Conservation (phyloP, 1,140 invertebrate genomes). For the Bombus polaris region DNA sequence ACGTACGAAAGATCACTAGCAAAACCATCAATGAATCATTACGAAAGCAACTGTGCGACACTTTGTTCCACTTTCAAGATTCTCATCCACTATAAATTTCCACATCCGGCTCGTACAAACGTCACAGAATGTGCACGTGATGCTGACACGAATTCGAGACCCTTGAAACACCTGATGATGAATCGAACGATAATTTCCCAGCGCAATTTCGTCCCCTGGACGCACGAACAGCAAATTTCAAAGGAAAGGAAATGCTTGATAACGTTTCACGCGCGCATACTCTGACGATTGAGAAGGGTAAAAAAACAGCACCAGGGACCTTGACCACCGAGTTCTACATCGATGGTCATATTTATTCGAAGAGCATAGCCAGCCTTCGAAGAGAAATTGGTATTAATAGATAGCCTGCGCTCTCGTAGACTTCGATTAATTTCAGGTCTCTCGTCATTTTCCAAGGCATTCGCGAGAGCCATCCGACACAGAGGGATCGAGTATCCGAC, state of each 20-base stretch:
- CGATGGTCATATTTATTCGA: constrained; percentile 61
- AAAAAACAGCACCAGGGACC: constrained; percentile 23
- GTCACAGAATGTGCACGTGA: constrained; percentile 62
- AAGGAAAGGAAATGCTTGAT: constrained; percentile 23
- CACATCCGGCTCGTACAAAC: constrained; percentile 45
- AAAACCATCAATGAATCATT: constrained; percentile 2
- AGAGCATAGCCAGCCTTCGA: constrained; percentile 20
- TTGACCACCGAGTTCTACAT: constrained; percentile 56
- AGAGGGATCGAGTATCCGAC: constrained; percentile 36
- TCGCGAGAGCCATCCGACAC: not conserved
- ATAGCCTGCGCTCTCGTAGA: constrained; percentile 30
- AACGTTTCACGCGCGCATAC: not conserved
- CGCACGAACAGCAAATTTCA: not conserved
- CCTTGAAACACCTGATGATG: not conserved
- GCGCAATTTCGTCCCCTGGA: constrained; percentile 30
- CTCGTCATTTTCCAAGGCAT: constrained; percentile 33
- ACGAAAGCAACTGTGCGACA: not conserved
- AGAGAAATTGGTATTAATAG: constrained; percentile 51
- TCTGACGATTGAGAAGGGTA: no score
- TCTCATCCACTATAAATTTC: constrained; percentile 33
- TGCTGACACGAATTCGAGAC: not conserved
- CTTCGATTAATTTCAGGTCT: constrained; percentile 59
- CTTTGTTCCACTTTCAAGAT: constrained; percentile 7
- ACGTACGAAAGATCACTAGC: not conserved
- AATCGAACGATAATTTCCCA: constrained; percentile 28